Base-by-base conservation (phyloP, 2,113 vertebrate species). In the Menura novaehollandiae region DNA sequence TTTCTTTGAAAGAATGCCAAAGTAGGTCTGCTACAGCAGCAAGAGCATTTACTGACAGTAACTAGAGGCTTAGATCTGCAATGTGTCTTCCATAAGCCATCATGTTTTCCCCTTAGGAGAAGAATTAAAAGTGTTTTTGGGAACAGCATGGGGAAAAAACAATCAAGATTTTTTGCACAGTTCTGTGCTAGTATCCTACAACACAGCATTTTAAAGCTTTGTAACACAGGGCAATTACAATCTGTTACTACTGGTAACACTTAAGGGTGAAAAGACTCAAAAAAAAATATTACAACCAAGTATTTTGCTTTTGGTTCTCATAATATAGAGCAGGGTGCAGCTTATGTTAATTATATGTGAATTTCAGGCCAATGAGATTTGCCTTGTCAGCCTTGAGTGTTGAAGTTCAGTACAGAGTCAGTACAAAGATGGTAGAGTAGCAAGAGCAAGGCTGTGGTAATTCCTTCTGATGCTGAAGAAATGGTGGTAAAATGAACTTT, bases 91-190 rank as follows among this genome's bases (percentile, higher is more conserved):
- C 30, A 15, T 71, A 89, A 2, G 0, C 63, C 53, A 81, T 86
- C 46, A 30, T 75, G 33, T 62, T 93, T 94, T 94, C 46, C 86
- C 73, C 73, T 87, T 52, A 91, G 74, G 88, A 93, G 59, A 91
- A 89, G 73, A 88, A 90, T 72, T 92, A 86, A 86, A 96, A 81
- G 53, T 11, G 11, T 9, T 93, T 83, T n/a, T 87, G 74, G 20
- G 66, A 92, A 95, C 32, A 95, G 33, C 68, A 89, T 22, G 52
- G 17, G 21, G 21, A 62, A 39, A 85, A 88, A 86, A 33, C 18
- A 90, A 91, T 86, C 58, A 93, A 75, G 64, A 75, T 72, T 80
- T 74, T 90, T 27, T 59, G 28, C 37, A 12, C 43, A 81, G 52
- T 90, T 93, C 52, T 90, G 15, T 81, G 28, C 33, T 88, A 27